Base-by-base conservation (phyloP, 2,797 vertebrate species). In the Mormyrops boulengeri region DNA sequence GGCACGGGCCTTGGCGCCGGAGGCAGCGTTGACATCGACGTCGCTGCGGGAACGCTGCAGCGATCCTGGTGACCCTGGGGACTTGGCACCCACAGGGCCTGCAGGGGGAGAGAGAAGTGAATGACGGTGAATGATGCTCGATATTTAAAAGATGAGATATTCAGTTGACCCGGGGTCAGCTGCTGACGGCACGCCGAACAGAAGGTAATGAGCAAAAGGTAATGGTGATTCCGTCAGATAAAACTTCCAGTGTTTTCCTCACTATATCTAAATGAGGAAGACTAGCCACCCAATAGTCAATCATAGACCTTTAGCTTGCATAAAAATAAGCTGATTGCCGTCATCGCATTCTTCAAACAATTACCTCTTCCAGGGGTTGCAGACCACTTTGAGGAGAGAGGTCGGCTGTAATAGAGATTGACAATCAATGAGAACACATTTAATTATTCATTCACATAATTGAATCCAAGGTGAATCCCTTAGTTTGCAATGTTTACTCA, bases 1-100 rank as follows among this genome's bases (percentile, higher is more conserved):
- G 19, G 93, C 92, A 90, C 96, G 96, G 53, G 95, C 96, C 93
- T 97, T 97, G 94, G 96, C 95, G 92, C 95, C 96, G 91, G 96
- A 95, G 49, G 96, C 96, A 89, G 96, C 96, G 1, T 97, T 97
- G 92, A 97, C 96, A 2, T 97, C 96, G 44, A 97, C 96, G 89
- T 97, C 96, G 50, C 96, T 97, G 91, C 96, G 95, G 90, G 96
- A 97, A 69, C 96, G 95, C 91, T 97, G 96, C 89, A 97, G 95
- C 89, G 96, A 96, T 88, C 96, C 96, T 14, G 96, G 93, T 0
- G 95, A 95, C 77, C 96, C 95, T 88, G 93, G 92, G 30, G 96
- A 94, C 92, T 96, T 97, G 91, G 94, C 94, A 90, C 95, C 95
- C 88, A 95, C 91, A 5, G 95, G 92, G 52, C 95, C 95, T 96